phyloP scores from a whole-genome alignment of 2,797 vertebrate species.

The Anolis apletophallus region DNA sequence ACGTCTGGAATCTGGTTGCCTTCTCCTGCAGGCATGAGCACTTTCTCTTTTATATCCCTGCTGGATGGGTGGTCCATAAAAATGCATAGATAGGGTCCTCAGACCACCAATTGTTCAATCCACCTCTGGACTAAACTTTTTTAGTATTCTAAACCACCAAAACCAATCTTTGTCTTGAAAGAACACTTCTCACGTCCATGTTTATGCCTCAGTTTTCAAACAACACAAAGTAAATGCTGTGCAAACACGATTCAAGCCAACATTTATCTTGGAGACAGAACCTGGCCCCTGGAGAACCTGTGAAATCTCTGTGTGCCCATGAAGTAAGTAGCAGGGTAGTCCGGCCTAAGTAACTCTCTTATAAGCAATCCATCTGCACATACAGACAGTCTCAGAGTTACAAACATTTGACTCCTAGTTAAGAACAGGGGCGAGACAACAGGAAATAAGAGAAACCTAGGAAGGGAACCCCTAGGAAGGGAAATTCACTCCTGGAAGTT shows the following conservation, averaged over 20 bases:
- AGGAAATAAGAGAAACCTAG: too few species aligned
- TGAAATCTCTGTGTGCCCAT: background rate
- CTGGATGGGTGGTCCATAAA: conserved; percentile 34
- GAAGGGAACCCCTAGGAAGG: too few species aligned
- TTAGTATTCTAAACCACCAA: background rate
- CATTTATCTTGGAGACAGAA: background rate
- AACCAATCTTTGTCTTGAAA: background rate
- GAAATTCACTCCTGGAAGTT: too few species aligned
- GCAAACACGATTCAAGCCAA: background rate
- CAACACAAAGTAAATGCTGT: background rate
- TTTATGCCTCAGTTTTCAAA: background rate
- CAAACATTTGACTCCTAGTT: too few species aligned
- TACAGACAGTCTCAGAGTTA: too few species aligned
- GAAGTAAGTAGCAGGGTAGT: background rate
- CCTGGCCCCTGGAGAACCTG: background rate
- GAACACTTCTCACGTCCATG: background rate
- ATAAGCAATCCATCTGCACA: background rate
- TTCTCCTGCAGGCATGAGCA: conserved; percentile 11
- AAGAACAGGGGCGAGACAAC: too few species aligned
- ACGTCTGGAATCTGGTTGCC: conserved; percentile 26
- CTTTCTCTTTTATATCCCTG: conserved; percentile 22
- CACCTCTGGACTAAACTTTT: background rate
- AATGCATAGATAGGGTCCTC: conserved; percentile 7
- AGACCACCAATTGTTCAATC: conserved; percentile 14
- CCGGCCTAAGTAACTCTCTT: background rate